Base-by-base conservation (phyloP, 2,888 invertebrate species). In the Lapara coniferarum region DNA sequence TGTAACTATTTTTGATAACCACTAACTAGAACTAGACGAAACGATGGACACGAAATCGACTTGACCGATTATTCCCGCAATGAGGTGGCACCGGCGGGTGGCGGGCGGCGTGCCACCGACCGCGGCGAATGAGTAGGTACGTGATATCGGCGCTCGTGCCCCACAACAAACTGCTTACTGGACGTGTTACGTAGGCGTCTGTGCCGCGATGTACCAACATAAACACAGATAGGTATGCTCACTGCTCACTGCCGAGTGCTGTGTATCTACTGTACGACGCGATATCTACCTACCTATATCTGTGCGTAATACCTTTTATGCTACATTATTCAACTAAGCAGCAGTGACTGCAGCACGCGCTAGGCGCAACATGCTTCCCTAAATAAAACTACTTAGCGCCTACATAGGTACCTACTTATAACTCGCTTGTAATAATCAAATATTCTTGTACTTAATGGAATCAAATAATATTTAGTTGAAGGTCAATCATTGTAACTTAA, bases 101-200 rank as follows among this genome's bases (percentile, higher is more conserved):
- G 91, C 86, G 88, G 88, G 91, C 82, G 85, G 87, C 84, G 78
- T 85, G 86, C 87, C 85, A 85, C 87, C 84, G 85, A 84, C 89
- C 90, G 88, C 89, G 85, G 86, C 86, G 87, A 89, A 88, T 87
- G 87, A 90, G 88, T 89, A 85, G 85, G 89, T 86, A 90, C 90
- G 90, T 90, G 90, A 91, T 91, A 91, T 89, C 90, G 88, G 89
- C 89, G 90, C 91, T 90, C 92, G 91, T 92, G 92, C 91, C 89
- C 87, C 90, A 93, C 91, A 92, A 92, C 92, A 93, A 92, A 92
- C 91, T 92, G 92, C 92, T 92, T 91, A 91, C 90, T 92, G 92
- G 90, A 91, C 90, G 89, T 89, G 90, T 91, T 92, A 92, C 88
- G 92, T 92, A 91, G 91, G 91, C 90, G 90, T 88, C 87, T 88